Evolutionary conservation across 2,113 vertebrate species (phyloP).

Genomic region (Strix aluco): DNA sequence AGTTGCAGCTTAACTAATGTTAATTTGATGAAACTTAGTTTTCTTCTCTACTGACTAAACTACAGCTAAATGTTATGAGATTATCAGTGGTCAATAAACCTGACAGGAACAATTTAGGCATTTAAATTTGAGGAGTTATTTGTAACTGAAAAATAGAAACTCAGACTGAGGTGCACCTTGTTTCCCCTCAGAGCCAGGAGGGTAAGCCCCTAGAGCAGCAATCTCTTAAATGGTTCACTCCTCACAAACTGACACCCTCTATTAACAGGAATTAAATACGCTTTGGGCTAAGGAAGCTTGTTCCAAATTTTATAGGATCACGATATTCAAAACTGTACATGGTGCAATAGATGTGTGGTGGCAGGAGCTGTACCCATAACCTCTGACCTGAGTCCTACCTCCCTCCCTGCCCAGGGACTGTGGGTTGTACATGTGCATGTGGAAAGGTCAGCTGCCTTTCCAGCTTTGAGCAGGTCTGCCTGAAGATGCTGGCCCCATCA

Average conservation of each 20-base stretch:
- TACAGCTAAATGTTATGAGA: neutral
- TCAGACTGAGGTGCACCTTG: neutral
- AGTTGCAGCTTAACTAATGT: neutral
- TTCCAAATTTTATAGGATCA: neutral
- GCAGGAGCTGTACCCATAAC: neutral
- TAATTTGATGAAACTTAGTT: neutral
- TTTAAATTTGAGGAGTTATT: neutral
- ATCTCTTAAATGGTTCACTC: neutral
- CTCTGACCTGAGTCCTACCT: too few relatives aligned
- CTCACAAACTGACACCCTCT: neutral
- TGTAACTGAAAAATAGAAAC: neutral
- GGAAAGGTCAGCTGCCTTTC: neutral
- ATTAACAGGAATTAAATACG: neutral
- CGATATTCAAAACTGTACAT: rapidly evolving
- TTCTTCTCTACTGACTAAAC: neutral
- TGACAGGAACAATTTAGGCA: neutral
- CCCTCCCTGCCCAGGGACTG: neutral
- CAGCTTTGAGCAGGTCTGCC: neutral
- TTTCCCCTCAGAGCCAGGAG: neutral
- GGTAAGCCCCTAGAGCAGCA: neutral
- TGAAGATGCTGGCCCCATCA: neutral
- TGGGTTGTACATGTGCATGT: rapidly evolving
- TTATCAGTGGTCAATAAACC: neutral
- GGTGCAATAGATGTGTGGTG: neutral
- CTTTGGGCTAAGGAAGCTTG: neutral